phyloP scores from a whole-genome alignment of 2,888 invertebrate genomes.

The Philopedon plagiatum region DNA sequence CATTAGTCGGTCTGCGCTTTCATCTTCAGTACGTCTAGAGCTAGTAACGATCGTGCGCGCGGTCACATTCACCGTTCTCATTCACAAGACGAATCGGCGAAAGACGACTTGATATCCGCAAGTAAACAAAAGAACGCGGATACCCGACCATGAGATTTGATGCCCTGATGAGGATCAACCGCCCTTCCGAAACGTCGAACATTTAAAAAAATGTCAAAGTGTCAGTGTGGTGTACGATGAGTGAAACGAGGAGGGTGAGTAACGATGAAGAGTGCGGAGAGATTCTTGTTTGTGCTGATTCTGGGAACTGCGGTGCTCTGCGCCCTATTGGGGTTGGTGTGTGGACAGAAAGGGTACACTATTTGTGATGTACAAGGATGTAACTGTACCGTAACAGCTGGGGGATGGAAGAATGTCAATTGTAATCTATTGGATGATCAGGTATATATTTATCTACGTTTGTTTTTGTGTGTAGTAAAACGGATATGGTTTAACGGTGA shows the following conservation, averaged over 20 bases:
- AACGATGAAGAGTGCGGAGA: constrained; percentile 44
- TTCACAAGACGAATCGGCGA: background rate
- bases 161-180: constrained; percentile 4
- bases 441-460: constrained; percentile 69
- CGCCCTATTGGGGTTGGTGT: constrained; percentile 34
- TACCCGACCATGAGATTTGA: background rate
- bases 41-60: constrained; percentile 1
- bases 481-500: no score
- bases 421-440: constrained; percentile 75
- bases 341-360: constrained; percentile 60
- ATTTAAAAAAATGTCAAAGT: constrained; percentile 24
- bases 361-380: constrained; percentile 75
- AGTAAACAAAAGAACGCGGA: background rate
- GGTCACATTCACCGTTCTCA: background rate
- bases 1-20: constrained; percentile 32
- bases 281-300: constrained; percentile 54
- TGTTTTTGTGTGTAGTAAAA: background rate
- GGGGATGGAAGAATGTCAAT: constrained; percentile 76
- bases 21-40: background rate
- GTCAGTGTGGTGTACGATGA: constrained; percentile 45
- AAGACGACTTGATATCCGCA: no score
- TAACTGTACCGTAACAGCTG: constrained; percentile 73
- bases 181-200: constrained; percentile 24
- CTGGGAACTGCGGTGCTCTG: constrained; percentile 27
- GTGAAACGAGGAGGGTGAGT: constrained; percentile 29